A percentile compares a stretch with the other conserved stretches of the same genome.
Evolutionary conservation across 2,113 vertebrate species (phyloP).

Genomic region (Gavia stellata): DNA sequence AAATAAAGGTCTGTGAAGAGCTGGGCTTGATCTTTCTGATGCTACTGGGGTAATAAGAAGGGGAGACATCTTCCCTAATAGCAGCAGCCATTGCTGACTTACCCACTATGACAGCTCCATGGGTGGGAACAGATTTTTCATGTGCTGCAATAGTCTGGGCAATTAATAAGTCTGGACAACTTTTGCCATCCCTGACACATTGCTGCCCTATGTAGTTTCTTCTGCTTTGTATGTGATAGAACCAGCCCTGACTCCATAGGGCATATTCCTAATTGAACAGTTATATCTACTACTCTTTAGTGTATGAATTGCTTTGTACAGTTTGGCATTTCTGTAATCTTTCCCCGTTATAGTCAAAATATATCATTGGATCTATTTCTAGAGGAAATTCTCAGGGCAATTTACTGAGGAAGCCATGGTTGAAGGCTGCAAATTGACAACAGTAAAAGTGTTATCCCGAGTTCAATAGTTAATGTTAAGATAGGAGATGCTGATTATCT

Average conservation of each 20-base stretch:
- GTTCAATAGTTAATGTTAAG: constrained; percentile 51
- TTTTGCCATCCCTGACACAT: not conserved
- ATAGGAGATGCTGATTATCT: constrained; percentile 70
- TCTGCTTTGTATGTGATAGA: not conserved
- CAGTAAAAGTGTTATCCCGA: constrained; percentile 38
- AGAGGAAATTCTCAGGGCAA: not conserved
- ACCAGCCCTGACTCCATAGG: not conserved
- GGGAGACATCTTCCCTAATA: not conserved
- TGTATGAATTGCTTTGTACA: not conserved
- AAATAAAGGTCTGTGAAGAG: not conserved
- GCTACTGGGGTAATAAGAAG: not conserved
- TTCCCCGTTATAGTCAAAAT: not conserved
- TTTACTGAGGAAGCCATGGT: constrained; percentile 8
- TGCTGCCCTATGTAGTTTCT: not conserved
- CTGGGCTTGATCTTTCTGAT: not conserved
- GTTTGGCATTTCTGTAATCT: not conserved
- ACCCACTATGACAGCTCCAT: not conserved
- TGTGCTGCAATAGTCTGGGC: not conserved
- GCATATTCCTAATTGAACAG: not conserved
- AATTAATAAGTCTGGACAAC: not conserved
- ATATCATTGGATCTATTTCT: not conserved
- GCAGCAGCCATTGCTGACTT: not conserved
- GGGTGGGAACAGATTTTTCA: not conserved
- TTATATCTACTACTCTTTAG: not conserved
- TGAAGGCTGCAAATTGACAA: constrained; percentile 31